Percentiles rank a stretch among this genome's conserved stretches.
These are phyloP conservation scores for Dryomyza anilis DNA, from an alignment of 2,888 invertebrate species.

Conservation along the genomic window DNA sequence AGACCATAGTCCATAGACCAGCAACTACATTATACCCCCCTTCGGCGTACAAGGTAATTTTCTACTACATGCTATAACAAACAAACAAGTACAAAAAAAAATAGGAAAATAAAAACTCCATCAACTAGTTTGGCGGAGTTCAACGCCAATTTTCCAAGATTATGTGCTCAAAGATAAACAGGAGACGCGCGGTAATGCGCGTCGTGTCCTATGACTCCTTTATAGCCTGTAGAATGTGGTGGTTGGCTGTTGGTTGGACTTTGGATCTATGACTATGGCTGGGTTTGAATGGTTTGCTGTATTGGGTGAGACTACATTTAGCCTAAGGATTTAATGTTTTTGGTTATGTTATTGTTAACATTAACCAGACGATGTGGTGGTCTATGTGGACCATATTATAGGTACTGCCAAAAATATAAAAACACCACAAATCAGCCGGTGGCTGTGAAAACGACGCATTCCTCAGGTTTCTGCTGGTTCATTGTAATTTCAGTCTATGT, in stretches of 20 bases:
- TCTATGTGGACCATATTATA: too few species aligned
- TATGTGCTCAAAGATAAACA: slow-evolving; percentile 24
- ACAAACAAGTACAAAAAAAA: background rate
- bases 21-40: too few species aligned
- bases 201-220: background rate
- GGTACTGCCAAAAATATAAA: too few species aligned
- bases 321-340: slow-evolving; percentile 17
- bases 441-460: background rate
- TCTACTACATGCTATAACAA: slow-evolving; percentile 19
- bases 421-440: too few species aligned
- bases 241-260: background rate
- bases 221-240: background rate
- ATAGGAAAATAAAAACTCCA: background rate
- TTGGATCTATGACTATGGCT: background rate
- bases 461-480: background rate
- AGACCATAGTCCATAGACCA: background rate
- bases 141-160: slow-evolving; percentile 20
- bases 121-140: background rate
- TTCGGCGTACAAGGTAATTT: slow-evolving; percentile 13
- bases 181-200: too few species aligned
- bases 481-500: background rate
- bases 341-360: slow-evolving; percentile 2
- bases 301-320: slow-evolving; percentile 11
- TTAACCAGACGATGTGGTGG: too few species aligned
- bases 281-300: background rate